These are phyloP conservation scores for Chondrilla cf. caribensis DNA, from an alignment of 37 sponge, comb jelly and placozoan species.

Conservation along the genomic window DNA sequence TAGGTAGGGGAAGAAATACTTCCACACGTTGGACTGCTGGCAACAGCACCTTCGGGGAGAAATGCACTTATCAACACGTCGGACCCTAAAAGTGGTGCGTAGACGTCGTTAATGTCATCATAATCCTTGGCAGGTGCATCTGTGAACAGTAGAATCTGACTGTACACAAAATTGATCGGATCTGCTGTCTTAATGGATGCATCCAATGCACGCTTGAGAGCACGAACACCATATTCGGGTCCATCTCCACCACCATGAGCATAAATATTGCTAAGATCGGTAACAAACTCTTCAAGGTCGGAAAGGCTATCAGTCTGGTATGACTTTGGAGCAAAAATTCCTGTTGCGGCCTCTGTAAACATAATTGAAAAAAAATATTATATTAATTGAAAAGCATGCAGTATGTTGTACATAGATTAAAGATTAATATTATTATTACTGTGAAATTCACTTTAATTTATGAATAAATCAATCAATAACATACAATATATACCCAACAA, in stretches of 20 bases:
- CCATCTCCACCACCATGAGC: conserved; percentile 12
- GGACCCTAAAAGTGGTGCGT: neutral
- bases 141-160: neutral
- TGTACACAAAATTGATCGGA: neutral
- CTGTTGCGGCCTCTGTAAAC: neutral
- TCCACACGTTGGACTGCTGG: neutral
- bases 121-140: conserved; percentile 22
- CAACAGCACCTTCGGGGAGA: neutral
- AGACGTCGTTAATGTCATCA: no score
- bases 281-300: neutral
- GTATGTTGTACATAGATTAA: no score
- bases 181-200: neutral
- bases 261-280: neutral
- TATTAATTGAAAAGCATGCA: no score
- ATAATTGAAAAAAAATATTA: neutral
- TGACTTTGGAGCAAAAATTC: neutral
- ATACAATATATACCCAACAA: no score
- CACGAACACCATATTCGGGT: conserved; percentile 15
- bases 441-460: no score
- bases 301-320: neutral
- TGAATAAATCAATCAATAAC: no score
- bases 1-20: no score
- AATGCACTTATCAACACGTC: neutral
- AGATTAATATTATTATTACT: no score
- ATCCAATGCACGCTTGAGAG: neutral